Base-by-base conservation (phyloP, 2,797 vertebrate genomes). In the Schizopygopsis malacanthus region DNA sequence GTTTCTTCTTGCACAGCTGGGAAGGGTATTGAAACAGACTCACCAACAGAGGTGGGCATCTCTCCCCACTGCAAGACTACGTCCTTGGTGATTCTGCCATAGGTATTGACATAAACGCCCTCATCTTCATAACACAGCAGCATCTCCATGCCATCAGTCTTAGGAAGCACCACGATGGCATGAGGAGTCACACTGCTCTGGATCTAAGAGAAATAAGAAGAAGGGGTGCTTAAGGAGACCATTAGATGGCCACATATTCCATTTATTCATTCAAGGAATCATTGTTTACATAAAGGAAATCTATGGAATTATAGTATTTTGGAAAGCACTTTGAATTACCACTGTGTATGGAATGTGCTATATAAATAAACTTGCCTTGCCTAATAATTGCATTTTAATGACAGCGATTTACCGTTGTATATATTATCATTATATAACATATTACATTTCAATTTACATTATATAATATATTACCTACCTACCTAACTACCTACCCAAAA, bases 41-140 rank as follows among this genome's bases (percentile, higher is more conserved):
- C 94, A 97, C 97, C 97, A 92, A 97, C 97, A 0, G 96, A 97
- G 47, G 96, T 97, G 89, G 97, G 97, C 96, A 97, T 97, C 92
- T 97, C 96, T 92, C 96, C 96, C 96, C 96, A 97, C 92, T 97
- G 96, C 78, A 97, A 95, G 92, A 97, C 97, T 92, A 97, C 96
- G 52, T 97, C 96, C 92, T 97, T 97, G 84, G 96, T 97, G 91
- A 97, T 97, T 84, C 96, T 94, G 65, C 97, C 97, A 0, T 97
- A 97, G 79, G 97, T 97, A 91, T 97, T 97, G 13, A 97, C 97
- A 0, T 97, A 97, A 2, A 97, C 97, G 2, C 97, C 97, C 86
- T 97, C 97, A 25, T 97, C 96, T 91, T 97, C 97, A 59, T 97
- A 97, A 91, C 97, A 97, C 88, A 97, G 95, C 5, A 97, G 94